These are phyloP conservation scores for Cosmia pyralina DNA, from an alignment of 2,888 invertebrate species.

Conservation along the genomic window DNA sequence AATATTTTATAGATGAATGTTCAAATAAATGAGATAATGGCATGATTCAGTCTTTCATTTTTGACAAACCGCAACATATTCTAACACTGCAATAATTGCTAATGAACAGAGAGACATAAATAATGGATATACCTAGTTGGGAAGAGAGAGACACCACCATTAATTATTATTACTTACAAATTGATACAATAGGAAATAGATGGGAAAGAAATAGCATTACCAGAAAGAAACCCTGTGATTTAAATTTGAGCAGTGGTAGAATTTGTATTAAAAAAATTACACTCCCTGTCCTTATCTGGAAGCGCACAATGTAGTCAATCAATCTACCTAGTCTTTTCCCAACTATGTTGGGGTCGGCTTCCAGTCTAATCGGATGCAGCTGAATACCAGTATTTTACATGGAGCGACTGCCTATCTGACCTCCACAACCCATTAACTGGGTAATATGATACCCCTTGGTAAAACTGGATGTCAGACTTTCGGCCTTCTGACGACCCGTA, in stretches of 20 bases:
- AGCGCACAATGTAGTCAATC: slow-evolving; percentile 70
- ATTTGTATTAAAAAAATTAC: slow-evolving; percentile 38
- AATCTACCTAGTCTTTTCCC: too few species aligned
- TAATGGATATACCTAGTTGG: not conserved
- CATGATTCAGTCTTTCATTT: slow-evolving; percentile 88
- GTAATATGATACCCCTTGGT: too few species aligned
- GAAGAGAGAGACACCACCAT: slow-evolving; percentile 3
- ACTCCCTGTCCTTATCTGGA: slow-evolving; percentile 66
- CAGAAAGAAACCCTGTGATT: not conserved
- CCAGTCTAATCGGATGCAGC: too few species aligned
- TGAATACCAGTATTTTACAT: too few species aligned
- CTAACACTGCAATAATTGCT: slow-evolving; percentile 50
- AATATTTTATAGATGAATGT: slow-evolving; percentile 77
- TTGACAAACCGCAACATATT: slow-evolving; percentile 56
- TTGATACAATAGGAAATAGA: not conserved
- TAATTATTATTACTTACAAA: not conserved
- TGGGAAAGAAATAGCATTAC: not conserved
- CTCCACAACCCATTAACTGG: too few species aligned
- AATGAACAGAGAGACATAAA: slow-evolving; percentile 4
- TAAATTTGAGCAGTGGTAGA: slow-evolving; percentile 47
- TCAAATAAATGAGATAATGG: slow-evolving; percentile 84
- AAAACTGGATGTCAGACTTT: too few species aligned
- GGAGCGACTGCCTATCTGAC: too few species aligned
- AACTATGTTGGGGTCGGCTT: too few species aligned
- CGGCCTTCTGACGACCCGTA: too few species aligned